These are phyloP conservation scores for Parazoanthus swiftii DNA, from an alignment of 92 coral and sea anemone species.

Conservation along the genomic window DNA sequence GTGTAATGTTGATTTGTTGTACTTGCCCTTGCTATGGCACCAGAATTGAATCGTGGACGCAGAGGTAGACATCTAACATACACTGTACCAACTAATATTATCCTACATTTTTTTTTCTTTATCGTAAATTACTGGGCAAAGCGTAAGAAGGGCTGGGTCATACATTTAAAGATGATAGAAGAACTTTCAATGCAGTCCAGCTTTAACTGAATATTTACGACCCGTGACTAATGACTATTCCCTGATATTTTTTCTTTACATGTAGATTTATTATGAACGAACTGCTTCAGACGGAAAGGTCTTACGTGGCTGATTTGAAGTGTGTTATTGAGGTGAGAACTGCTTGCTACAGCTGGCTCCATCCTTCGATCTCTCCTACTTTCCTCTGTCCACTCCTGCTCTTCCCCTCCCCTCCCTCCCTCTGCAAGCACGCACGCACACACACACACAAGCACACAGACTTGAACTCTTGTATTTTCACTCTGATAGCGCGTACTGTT, in stretches of 20 bases:
- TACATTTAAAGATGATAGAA: too few relatives aligned
- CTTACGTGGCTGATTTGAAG: conserved; percentile 90
- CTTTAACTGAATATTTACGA: neutral
- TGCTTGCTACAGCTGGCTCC: neutral
- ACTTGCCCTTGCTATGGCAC: neutral
- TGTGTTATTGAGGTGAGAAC: conserved; percentile 90
- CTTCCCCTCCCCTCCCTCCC: neutral
- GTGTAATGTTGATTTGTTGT: neutral
- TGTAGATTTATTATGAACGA: conserved; percentile 96
- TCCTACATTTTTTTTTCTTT: too few relatives aligned
- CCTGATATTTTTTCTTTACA: neutral
- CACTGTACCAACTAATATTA: too few relatives aligned
- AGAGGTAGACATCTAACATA: too few relatives aligned
- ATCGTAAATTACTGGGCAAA: neutral
- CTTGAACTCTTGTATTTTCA: neutral
- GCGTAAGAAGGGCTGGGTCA: neutral
- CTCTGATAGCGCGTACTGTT: neutral
- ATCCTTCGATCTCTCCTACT: neutral
- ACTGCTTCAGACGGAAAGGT: conserved; percentile 89
- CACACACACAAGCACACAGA: too few relatives aligned
- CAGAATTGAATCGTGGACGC: too few relatives aligned
- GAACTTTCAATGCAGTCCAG: neutral
- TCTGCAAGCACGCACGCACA: too few relatives aligned
- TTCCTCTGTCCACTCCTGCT: neutral
- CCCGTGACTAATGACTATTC: neutral